A percentile compares a stretch with the other conserved stretches of the same genome.
phyloP scores from a whole-genome alignment of 2,888 invertebrate genomes.

The Tinea trinotella region DNA sequence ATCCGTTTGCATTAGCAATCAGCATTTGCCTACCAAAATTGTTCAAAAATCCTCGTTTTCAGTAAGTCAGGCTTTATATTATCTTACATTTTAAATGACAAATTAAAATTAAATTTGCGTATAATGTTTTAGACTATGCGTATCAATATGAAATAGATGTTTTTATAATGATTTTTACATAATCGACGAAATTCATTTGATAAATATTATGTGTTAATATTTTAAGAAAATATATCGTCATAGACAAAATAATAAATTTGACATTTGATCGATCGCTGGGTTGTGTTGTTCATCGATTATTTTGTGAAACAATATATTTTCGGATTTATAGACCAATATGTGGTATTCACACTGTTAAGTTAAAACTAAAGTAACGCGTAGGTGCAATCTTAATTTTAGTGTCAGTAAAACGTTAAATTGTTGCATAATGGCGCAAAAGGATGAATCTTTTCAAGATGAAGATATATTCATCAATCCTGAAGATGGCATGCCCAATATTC shows the following conservation, averaged over 20 bases:
- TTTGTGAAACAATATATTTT: background rate
- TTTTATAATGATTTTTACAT: no score
- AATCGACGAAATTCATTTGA: no score
- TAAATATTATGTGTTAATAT: no score
- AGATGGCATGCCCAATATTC: constrained; percentile 88
- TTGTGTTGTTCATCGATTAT: constrained; percentile 16
- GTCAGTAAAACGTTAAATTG: background rate
- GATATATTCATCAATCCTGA: constrained; percentile 88
- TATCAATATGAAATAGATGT: no score
- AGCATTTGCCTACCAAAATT: no score
- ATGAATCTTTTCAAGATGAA: constrained; percentile 70
- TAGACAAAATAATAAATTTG: constrained; percentile 1
- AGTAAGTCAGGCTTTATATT: no score
- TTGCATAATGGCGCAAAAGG: constrained; percentile 48
- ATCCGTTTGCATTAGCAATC: no score
- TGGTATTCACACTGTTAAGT: background rate
- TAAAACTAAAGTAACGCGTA: background rate
- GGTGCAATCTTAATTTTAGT: background rate
- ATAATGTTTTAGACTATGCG: no score
- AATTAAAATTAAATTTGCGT: no score
- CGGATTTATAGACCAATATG: background rate
- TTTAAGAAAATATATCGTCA: background rate
- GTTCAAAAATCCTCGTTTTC: no score
- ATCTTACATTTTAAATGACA: no score
- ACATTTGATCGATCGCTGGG: no score